phyloP scores from a whole-genome alignment of 1,140 invertebrate genomes.

The Trinorchestia longiramus region DNA sequence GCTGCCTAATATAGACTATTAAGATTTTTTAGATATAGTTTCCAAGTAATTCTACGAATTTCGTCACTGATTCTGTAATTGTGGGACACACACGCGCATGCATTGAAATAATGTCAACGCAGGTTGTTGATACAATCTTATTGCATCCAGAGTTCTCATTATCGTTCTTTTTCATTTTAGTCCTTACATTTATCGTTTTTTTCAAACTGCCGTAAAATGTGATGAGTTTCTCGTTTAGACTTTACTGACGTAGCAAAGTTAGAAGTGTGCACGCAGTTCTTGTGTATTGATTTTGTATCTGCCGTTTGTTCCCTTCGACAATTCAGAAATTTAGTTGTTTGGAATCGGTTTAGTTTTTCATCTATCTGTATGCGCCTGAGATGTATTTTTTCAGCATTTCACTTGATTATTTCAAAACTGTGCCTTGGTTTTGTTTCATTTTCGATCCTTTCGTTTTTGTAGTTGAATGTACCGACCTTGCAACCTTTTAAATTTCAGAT shows the following conservation, averaged over 20 bases:
- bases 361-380: not conserved
- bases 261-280: not conserved
- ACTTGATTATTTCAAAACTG: not conserved
- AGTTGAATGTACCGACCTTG: not conserved
- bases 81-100: not conserved
- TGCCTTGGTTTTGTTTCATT: not conserved
- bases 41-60: not conserved
- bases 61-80: not conserved
- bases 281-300: not conserved
- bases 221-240: not conserved
- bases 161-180: not conserved
- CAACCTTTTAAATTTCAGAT: not conserved
- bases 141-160: not conserved
- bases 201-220: not conserved
- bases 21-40: not conserved
- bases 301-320: not conserved
- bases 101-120: not conserved
- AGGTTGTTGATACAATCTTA: not conserved
- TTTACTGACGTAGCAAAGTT: not conserved
- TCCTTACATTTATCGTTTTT: not conserved
- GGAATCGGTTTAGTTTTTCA: not conserved
- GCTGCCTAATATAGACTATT: not conserved
- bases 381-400: constrained; percentile 1
- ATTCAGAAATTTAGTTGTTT: not conserved
- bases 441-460: not conserved